Evolutionary conservation across 1,140 invertebrate species (phyloP), one percentile per base, ranked within the genome.

Genomic region (Branchinecta lynchi): DNA sequence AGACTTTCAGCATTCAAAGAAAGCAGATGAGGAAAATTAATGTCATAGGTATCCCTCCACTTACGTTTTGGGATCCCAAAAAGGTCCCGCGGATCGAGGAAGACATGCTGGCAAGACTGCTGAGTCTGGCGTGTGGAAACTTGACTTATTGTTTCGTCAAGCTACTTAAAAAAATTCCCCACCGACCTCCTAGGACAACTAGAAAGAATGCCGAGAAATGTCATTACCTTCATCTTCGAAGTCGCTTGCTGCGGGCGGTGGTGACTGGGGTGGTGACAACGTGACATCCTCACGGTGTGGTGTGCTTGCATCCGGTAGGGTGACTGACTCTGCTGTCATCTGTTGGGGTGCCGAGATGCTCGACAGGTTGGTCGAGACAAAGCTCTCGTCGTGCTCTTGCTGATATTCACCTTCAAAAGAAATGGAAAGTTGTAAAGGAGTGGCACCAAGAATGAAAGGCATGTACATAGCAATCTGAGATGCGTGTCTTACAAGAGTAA

Each of bases 181-280:
- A 32, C 5, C 32, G 32, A 32, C 32, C 32, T 32, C 32, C 32
- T 32, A 32, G 32, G 32, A 32, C 32, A 32, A 32, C 32, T 32
- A 32, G 32, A 32, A 32, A 32, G 32, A 32, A 32, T 32, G 5
- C 32, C 32, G 32, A 32, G 32, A 32, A 32, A 32, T 32, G 75
- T 88, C 86, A 80, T 86, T 84, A 74, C 86, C 88, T 77, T 89
- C 87, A 76, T 89, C 87, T 78, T 89, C 88, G 15, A 86, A 88
- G 81, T 89, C 87, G 73, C 86, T 87, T 70, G 82, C 82, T 44
- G 82, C 79, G 68, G 83, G 84, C 68, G 81, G 79, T 43, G 86
- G 86, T 65, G 86, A 87, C 73, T 71, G 82, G 79, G 77, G 82
- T 77, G 74, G 84, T 79, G 78, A 82, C 12, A 60, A 20, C 12